phyloP scores from a whole-genome alignment of 2,113 vertebrate genomes.

The Heteronetta atricapilla region DNA sequence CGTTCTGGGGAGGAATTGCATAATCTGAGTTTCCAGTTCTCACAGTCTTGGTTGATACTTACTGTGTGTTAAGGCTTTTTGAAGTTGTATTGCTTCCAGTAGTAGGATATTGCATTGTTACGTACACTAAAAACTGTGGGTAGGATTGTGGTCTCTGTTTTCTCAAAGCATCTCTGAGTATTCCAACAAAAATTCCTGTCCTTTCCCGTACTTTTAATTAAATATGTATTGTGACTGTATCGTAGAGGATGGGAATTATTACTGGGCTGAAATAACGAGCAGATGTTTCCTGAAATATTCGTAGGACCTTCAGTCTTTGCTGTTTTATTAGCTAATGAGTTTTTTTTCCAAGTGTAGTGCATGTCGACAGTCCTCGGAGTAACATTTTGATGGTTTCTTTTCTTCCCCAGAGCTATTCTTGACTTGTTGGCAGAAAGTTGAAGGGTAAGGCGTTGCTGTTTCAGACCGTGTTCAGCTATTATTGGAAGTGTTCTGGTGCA shows the following conservation, averaged over 20 bases:
- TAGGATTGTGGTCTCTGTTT: not conserved
- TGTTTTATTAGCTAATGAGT: not conserved
- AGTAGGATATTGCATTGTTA: not conserved
- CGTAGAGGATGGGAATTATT: not conserved
- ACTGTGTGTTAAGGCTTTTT: not conserved
- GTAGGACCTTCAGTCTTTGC: not conserved
- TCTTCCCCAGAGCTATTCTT: not conserved
- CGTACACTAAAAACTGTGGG: not conserved
- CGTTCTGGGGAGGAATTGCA: not conserved
- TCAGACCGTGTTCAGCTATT: not conserved
- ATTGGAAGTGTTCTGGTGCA: not conserved
- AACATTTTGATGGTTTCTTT: not conserved
- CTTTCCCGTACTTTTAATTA: not conserved
- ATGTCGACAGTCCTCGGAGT: not conserved
- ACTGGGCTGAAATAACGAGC: not conserved
- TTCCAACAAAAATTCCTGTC: not conserved
- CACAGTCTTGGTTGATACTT: not conserved
- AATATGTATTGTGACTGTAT: not conserved
- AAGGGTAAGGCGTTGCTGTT: not conserved
- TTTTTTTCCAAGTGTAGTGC: not conserved
- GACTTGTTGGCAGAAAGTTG: not conserved
- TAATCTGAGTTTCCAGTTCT: not conserved
- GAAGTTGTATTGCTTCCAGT: not conserved
- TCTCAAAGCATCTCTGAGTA: not conserved
- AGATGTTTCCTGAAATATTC: not conserved